A percentile compares a stretch with the other conserved stretches of the same genome.
Evolutionary conservation across 2,888 invertebrate genomes (phyloP).

Genomic region (Kryphioiulus occultus): DNA sequence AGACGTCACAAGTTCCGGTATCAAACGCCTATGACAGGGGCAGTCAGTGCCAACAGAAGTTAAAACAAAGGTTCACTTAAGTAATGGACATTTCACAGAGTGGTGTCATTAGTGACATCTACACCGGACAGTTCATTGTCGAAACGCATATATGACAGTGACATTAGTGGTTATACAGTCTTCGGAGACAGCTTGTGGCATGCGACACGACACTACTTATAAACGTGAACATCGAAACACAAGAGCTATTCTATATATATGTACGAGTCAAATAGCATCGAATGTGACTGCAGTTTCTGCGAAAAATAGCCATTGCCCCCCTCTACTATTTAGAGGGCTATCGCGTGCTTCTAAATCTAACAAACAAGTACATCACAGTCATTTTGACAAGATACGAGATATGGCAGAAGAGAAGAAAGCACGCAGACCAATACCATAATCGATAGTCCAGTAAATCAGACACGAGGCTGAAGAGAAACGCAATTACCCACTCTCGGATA

Average conservation of each 20-base stretch:
- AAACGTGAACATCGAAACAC: not conserved
- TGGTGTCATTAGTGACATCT: not conserved
- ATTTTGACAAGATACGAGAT: conserved; percentile 26
- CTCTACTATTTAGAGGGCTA: conserved; percentile 18
- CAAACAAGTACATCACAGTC: conserved; percentile 28
- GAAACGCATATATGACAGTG: not conserved
- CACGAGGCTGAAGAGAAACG: not conserved
- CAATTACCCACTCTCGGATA: not conserved
- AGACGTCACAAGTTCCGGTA: not conserved
- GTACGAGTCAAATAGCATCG: conserved; percentile 2
- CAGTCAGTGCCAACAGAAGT: not conserved
- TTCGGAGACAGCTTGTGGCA: conserved; percentile 12
- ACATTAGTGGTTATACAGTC: not conserved
- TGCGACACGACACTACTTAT: conserved; percentile 21
- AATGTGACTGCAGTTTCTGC: conserved; percentile 29
- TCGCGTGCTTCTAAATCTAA: conserved; percentile 31
- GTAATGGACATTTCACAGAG: not conserved
- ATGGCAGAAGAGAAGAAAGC: conserved; percentile 30
- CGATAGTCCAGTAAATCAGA: conserved; percentile 35
- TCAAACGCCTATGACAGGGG: not conserved
- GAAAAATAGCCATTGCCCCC: not conserved
- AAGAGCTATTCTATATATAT: conserved; percentile 6
- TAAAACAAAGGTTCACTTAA: not conserved
- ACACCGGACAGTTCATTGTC: not conserved
- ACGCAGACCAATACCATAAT: conserved; percentile 31